These are phyloP conservation scores for Phasianus colchicus DNA, from an alignment of 2,113 vertebrate genomes.

Conservation along the genomic window DNA sequence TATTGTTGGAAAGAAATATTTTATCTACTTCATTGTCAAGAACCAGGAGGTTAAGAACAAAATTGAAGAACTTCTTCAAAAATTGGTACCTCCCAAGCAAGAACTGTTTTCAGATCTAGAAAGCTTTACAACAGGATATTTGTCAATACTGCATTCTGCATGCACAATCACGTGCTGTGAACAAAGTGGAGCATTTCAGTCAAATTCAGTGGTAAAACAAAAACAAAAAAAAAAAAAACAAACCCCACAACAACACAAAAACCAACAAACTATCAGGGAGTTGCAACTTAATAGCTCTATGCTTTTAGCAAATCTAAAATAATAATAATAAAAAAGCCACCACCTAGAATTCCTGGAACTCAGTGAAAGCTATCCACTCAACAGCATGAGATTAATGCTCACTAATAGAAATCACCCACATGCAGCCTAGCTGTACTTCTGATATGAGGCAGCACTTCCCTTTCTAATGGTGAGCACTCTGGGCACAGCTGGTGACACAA, in stretches of 20 bases:
- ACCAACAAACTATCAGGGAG: not conserved
- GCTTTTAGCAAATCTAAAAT: not conserved
- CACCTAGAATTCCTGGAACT: not conserved
- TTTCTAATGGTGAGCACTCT: not conserved
- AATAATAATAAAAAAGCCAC: not conserved
- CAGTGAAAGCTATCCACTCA: not conserved
- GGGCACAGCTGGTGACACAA: not conserved
- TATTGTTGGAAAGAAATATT: conserved; percentile 26
- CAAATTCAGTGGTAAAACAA: not conserved
- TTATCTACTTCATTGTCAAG: conserved; percentile 9
- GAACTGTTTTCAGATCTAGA: not conserved
- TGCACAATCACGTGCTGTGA: not conserved
- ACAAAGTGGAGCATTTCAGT: not conserved
- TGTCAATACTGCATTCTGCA: not conserved
- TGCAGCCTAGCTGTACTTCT: not conserved
- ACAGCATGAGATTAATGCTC: not conserved
- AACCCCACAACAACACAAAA: too few relatives aligned
- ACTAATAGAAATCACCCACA: not conserved
- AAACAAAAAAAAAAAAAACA: not conserved
- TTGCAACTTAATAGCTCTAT: not conserved
- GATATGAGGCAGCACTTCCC: not conserved
- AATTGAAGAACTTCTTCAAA: conserved; percentile 6
- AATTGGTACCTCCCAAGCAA: not conserved
- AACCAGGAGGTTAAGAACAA: conserved; percentile 20
- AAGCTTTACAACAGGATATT: not conserved